Base-by-base conservation (phyloP, 2,113 vertebrate genomes). In the Trematocara stigmaticum region DNA sequence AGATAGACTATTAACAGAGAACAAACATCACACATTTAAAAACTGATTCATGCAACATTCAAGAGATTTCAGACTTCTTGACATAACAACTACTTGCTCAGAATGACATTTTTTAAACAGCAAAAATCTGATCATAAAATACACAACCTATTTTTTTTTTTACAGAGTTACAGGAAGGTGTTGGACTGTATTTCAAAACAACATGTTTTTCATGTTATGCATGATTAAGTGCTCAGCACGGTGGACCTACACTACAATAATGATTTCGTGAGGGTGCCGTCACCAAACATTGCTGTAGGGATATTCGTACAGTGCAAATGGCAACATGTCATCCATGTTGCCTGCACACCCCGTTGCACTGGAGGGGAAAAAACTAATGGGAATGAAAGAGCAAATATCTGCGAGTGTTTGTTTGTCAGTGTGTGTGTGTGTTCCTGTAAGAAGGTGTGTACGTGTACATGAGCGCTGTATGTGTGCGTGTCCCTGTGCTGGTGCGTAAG, bases 371-470 rank as follows among this genome's bases (percentile, higher is more conserved):
- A 92, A 95, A 92, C 91, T 91, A 95, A 95, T 92, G 87, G 85
- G 84, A 90, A 93, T 89, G 88, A 94, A 94, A 94, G 88, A 91
- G 89, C 88, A 94, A 95, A 94, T 95, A 94, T 91, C 88, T 90
- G 87, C 84, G 91, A 87, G 90, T 87, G 89, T 95, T 93, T 94
- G 89, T 94, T 95, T 94, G 91, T 95, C 93, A 93, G 86, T 64
- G 91, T 91, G 88, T 92, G 91, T 89, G 90, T 92, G 86, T 93
- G 86, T 93, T 88, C 88, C 84, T 56, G 59, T 84, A 78, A 29
- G 57, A 49, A 69, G 78, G 83, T 89, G 82, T 90, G 83, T 83
- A 87, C 84, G 49, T 90, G 89, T 91, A 90, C 84, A 84, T 66
- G 84, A 78, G 81, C 53, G 6, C 20, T 66, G 85, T 79, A 51